Base-by-base conservation (phyloP, 2,888 invertebrate species). In the Scaptomyza reducta region DNA sequence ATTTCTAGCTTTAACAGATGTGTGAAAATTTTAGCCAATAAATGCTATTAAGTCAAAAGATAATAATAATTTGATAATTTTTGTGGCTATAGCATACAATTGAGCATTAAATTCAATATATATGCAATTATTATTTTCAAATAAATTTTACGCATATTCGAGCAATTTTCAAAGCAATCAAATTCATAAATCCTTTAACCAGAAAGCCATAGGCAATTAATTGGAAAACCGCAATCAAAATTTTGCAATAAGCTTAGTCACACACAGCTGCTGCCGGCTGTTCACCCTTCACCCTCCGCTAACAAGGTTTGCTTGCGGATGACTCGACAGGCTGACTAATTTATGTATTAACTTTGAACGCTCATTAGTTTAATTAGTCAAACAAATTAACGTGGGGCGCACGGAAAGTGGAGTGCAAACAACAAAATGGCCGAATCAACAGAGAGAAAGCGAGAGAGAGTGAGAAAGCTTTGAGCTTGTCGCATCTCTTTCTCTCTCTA, bases 321-420 rank as follows among this genome's bases (percentile, higher is more conserved):
- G 46, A 61, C 42, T 38, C 47, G 45, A 41, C 75, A 63, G 70
- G 65, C 73, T 80, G 84, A 80, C 81, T 82, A 82, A 82, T 82
- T 82, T 86, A 86, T 83, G 86, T 89, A 90, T 89, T 90, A 90
- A 90, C 90, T 90, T 90, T 90, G 89, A 89, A 85, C 90, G 90
- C 90, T 90, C 90, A 90, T 90, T 90, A 90, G 90, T 90, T 90
- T 90, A 90, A 90, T 90, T 90, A 90, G 90, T 88, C 89, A 87
- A 82, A 89, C 90, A 89, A 90, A 90, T 90, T 90, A 90, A 89
- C 88, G 87, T 85, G 86, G 79, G 88, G 82, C 82, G 79, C 80
- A 75, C 69, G 69, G 76, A 67, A 77, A 87, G 84, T 87, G 81
- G 84, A 84, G 79, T 74, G 82, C 87, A 87, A 82, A 82, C 87